Base-by-base conservation (phyloP, 1,140 invertebrate species). In the Eufriesea mexicana region DNA sequence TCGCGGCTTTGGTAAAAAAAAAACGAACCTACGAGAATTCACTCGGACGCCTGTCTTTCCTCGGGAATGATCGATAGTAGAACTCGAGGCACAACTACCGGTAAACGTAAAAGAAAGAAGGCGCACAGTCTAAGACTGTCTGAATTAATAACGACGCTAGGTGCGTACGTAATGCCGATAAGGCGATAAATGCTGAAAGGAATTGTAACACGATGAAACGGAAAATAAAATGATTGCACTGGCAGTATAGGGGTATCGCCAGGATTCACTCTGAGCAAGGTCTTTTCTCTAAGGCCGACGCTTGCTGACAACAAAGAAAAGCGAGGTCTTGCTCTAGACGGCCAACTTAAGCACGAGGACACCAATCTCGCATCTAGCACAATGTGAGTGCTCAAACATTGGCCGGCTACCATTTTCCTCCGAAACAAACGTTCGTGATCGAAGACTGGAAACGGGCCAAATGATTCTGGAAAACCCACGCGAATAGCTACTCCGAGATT, bases 221-320 rank as follows among this genome's bases (percentile, higher is more conserved):
- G 91, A 93, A 92, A 93, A 93, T 93, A 93, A 93, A 90, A 93
- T 94, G 89, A 93, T 93, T 93, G 90, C 90, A 93, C 92, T 93
- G 93, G 92, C 93, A 94, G 94, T 93, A 92, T 94, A 94, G 94
- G 93, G 82, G 98, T 99, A 92, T 97, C 98, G 86, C 99, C 99
- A 62, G 99, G 99, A 87, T 99, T 99, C 95, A 99, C 98, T 86
- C 95, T 99, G 90, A 99, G 98, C 94, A 99, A 99, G 96, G 99
- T 99, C 89, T 99, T 99, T 95, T 97, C 97, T 89, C 95, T 99
- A 93, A 98, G 97, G 91, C 99, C 99, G 68, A 96, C 99, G 84
- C 96, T 99, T 91, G 97, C 97, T 90, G 99, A 99, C 95, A 99
- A 99, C 95, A 99, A 99, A 95, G 99, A 99, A 95, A 99, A 99